Base-by-base conservation (phyloP, 2,888 invertebrate genomes). In the Hipparchia sbordonii region DNA sequence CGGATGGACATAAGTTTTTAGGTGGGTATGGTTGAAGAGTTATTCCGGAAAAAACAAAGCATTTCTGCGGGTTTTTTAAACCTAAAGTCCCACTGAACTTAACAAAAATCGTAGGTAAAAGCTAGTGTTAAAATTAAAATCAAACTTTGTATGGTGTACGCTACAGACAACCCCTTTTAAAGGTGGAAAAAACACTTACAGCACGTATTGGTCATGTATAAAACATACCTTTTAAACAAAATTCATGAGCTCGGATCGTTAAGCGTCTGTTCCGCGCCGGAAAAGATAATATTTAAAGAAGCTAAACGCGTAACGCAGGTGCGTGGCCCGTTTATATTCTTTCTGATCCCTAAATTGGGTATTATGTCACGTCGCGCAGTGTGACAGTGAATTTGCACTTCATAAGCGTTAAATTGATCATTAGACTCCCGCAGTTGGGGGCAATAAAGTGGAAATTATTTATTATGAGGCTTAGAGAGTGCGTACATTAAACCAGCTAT, bases 371-470 rank as follows among this genome's bases (percentile, higher is more conserved):
- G 87, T 90, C 90, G 87, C 85, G 81, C 84, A 86, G 87, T 88
- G 87, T 90, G 91, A 90, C 91, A 89, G 88, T 86, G 86, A 92
- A 92, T 92, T 92, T 92, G 90, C 91, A 91, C 92, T 91, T 91
- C 90, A 90, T 92, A 91, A 92, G 88, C 90, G 87, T 87, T 88
- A 91, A 92, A 92, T 91, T 91, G 90, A 87, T 90, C 90, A 91
- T 92, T 91, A 92, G 74, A 74, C 75, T 70, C 67, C 74, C 74
- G 71, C 68, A 74, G 77, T 70, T 60, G 79, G 86, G 77, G 75
- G 87, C 84, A 87, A 88, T 91, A 90, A 89, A 90, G 83, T 87
- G 82, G 83, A 87, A 87, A 88, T 87, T 88, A 89, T 89, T 88
- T 89, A 89, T 88, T 85, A 86, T 85, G 84, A 82, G 82, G 80